Conservation (phyloP, 2,113 vertebrate genomes). For the Corythornis madagascariensis region DNA sequence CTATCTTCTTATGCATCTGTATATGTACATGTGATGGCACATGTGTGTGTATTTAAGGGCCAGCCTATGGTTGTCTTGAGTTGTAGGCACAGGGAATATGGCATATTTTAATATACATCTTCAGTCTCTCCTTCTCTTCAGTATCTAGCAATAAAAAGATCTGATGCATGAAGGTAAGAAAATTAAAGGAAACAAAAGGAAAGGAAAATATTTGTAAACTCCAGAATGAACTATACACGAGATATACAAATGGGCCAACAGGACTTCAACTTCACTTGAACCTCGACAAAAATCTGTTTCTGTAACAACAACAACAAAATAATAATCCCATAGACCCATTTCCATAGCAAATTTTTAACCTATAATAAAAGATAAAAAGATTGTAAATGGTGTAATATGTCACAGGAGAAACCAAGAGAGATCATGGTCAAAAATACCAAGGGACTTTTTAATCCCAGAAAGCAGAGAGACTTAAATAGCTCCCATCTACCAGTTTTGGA, state of each 20-base stretch:
- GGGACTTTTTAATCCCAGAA: not conserved
- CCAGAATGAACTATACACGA: not conserved
- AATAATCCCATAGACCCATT: not conserved
- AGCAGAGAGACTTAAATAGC: not conserved
- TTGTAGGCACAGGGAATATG: not conserved
- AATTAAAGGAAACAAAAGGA: not conserved
- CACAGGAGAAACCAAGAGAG: not conserved
- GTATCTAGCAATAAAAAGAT: not conserved
- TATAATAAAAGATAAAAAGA: not conserved
- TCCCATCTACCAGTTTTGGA: not conserved
- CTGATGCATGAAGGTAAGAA: not conserved
- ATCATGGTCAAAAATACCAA: not conserved
- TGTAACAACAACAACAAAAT: not conserved
- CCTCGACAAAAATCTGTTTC: not conserved
- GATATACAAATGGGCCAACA: not conserved
- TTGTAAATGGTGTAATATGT: not conserved
- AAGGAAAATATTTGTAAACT: not conserved
- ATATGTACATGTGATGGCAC: not conserved
- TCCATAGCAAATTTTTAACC: not conserved
- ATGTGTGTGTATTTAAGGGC: not conserved
- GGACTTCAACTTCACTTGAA: not conserved
- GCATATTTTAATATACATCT: not conserved
- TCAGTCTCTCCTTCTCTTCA: not conserved
- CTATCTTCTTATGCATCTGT: not conserved
- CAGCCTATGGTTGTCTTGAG: not conserved